Base-by-base conservation (phyloP, 2,797 vertebrate species). In the Hypotaenidia okinawae region DNA sequence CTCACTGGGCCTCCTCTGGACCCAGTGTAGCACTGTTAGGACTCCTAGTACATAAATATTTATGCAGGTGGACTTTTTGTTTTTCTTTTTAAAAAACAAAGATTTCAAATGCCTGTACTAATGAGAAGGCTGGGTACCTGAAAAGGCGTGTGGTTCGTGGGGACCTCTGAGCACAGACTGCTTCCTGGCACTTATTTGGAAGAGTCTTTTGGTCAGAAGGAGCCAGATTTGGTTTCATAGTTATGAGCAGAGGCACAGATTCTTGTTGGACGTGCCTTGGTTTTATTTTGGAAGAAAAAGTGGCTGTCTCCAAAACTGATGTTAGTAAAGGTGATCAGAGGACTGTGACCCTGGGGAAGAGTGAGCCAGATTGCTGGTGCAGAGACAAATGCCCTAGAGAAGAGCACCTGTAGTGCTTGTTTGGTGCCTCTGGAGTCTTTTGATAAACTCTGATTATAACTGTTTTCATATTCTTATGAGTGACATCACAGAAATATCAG, bases 131-230 rank as follows among this genome's bases (percentile, higher is more conserved):
- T 68, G 39, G 17, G 23, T 83, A 13, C n/a, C 64, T 52, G 15
- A 39, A 8, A 0, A n/a, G n/a, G 19, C 1, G 1, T 13, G 27
- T 69, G 57, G 11, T 45, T 35, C 81, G 30, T 30, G 41, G 62
- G 57, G 63, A 59, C 17, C 19, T 81, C 45, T 73, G 69, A 64
- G 41, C 21, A 69, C 17, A 75, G 57, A 2, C 8, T 4, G 27
- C 22, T 76, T 62, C 62, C 45, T 37, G 57, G 43, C 18, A 27
- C 33, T 58, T 5, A 6, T 22, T 1, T 80, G n/a, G 25, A 63
- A 28, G 14, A 62, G 23, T 21, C 16, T 30, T 45, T 59, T 73
- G 41, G 4, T 78, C 39, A 58, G 68, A 5, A 69, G 80, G 23
- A 89, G 52, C 4, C n/a, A 35, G 61, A 9, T 43, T 72, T 74